Evolutionary conservation across 2,113 vertebrate genomes (phyloP), one percentile per base, ranked within the genome.

Genomic region (Clarias batrachus): DNA sequence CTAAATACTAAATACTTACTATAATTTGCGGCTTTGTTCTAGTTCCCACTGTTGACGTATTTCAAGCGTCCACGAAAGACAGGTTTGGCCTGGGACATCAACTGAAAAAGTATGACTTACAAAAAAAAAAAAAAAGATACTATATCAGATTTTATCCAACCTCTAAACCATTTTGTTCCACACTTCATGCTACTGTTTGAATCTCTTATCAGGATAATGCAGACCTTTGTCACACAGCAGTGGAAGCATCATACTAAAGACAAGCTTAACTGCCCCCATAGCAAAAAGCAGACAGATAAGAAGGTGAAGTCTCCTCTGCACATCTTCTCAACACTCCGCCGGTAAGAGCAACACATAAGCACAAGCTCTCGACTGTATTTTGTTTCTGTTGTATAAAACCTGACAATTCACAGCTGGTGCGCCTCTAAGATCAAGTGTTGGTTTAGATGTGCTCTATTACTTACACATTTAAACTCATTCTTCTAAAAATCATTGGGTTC

Each of bases 41-140:
- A 97, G 96, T 97, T 92, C 96, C 96, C 90, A 96, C 96, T 74
- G 96, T 97, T 89, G 96, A 97, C 92, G 97, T 97, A 81, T 97
- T 97, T 95, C 97, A 97, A 89, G 96, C 95, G 91, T 97, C 96
- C 66, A 96, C 96, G 85, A 97, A 97, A 91, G 96, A 97, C 83
- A 94, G 96, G 87, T 97, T 97, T 92, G 97, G 97, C 63, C 92
- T 97, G 86, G 96, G 97, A 91, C 97, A 97, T 94, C 97, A 97
- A 88, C 91, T 97, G 86, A 97, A 97, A 94, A 97, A 97, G 97
- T 97, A 94, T 78, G 85, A 71, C 62, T 59, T 14, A 41, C 57
- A 59, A 59, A 41, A 25, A 74, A n/a, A 25, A 74, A n/a, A 21
- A 30, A 27, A 21, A 21, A 33, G 19, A 12, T 19, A 13, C 37